phyloP scores from a whole-genome alignment of 2,888 invertebrate species.

The Podabrus alpinus region DNA sequence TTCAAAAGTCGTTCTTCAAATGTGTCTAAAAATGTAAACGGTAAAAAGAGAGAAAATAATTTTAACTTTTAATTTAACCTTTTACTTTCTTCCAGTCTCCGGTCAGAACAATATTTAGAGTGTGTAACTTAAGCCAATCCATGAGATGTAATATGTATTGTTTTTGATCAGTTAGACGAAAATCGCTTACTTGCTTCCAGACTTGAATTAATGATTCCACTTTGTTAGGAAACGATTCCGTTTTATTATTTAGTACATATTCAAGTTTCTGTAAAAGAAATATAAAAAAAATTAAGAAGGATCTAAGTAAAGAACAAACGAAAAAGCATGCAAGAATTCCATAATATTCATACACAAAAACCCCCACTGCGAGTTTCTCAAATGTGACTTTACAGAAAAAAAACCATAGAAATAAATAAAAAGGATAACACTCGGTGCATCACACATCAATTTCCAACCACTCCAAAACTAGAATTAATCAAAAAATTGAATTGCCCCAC shows the following conservation, averaged over 20 bases:
- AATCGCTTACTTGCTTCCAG: constrained; percentile 47
- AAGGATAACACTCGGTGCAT: not conserved
- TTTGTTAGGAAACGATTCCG: constrained; percentile 47
- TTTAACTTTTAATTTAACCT: constrained; percentile 38
- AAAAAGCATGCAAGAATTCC: not conserved
- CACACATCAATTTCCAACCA: not conserved
- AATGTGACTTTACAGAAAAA: not conserved
- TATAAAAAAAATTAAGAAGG: constrained; percentile 8
- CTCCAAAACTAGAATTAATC: not conserved
- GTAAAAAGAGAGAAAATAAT: not conserved
- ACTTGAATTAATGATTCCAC: constrained; percentile 48
- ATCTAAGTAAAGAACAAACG: not conserved
- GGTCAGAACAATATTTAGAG: constrained; percentile 51
- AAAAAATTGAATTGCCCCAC: not conserved
- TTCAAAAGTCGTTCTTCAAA: constrained; percentile 38
- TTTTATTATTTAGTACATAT: constrained; percentile 48
- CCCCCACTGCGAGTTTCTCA: not conserved
- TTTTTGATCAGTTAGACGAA: constrained; percentile 44
- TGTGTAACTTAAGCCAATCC: constrained; percentile 54
- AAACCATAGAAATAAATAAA: not conserved
- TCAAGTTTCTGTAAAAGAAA: constrained; percentile 49
- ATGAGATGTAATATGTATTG: constrained; percentile 49
- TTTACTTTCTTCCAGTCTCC: constrained; percentile 51
- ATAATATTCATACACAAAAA: not conserved
- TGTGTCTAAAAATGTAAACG: constrained; percentile 33